These are phyloP conservation scores for Tyria jacobaeae DNA, from an alignment of 2,888 invertebrate genomes.

Conservation along the genomic window DNA sequence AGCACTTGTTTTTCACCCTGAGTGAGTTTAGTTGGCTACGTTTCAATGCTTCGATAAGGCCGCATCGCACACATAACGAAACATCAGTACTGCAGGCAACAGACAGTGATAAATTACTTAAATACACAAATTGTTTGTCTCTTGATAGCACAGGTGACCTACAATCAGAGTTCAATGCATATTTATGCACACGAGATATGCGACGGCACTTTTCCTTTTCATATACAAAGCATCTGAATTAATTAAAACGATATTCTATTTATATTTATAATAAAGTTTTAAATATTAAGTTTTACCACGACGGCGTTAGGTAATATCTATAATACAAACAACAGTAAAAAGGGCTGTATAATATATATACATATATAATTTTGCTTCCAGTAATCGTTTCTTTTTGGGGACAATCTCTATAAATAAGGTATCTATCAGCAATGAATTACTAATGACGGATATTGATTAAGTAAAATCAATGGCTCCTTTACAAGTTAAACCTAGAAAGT, in stretches of 20 bases:
- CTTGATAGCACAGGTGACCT: slow-evolving; percentile 25
- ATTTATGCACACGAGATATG: slow-evolving; percentile 10
- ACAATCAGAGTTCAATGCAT: slow-evolving; percentile 12
- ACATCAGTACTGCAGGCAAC: slow-evolving; percentile 20
- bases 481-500: no score
- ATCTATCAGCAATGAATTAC: no score
- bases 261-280: no score
- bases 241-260: no score
- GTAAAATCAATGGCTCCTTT: neutral
- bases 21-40: slow-evolving; percentile 30
- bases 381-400: no score
- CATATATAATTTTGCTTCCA: no score
- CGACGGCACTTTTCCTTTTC: slow-evolving; percentile 2
- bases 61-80: slow-evolving; percentile 21
- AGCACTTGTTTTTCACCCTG: slow-evolving; percentile 8
- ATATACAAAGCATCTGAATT: neutral
- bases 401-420: no score
- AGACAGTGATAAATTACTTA: slow-evolving; percentile 24
- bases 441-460: neutral
- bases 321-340: no score
- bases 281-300: no score
- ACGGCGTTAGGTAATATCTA: no score
- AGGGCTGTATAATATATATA: no score
- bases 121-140: slow-evolving; percentile 18
- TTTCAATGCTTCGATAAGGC: slow-evolving; percentile 28